Evolutionary conservation across 2,888 invertebrate species (phyloP).

Genomic region (Drosophila emarginata): DNA sequence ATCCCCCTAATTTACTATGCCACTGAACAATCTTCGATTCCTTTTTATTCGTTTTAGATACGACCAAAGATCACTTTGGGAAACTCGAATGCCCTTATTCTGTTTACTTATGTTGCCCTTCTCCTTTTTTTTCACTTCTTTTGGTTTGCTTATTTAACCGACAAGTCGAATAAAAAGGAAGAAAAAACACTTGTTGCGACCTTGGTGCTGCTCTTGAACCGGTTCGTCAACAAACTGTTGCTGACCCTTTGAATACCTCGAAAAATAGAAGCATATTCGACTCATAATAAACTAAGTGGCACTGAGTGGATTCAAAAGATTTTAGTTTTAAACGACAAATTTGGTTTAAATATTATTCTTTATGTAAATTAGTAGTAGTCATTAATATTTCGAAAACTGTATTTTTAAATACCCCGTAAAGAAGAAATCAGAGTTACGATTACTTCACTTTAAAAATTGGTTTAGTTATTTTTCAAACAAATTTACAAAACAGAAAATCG

Average conservation of each 20-base stretch:
- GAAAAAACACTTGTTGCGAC: not conserved
- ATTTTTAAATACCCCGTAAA: too few relatives aligned
- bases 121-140: not conserved
- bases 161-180: not conserved
- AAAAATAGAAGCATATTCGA: not conserved
- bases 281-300: too few relatives aligned
- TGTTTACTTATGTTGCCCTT: not conserved
- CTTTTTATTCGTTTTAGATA: not conserved
- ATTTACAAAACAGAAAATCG: too few relatives aligned
- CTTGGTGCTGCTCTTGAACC: conserved; percentile 3
- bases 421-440: too few relatives aligned
- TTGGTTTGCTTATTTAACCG: not conserved
- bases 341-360: too few relatives aligned
- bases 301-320: too few relatives aligned
- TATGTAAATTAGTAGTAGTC: too few relatives aligned
- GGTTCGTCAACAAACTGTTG: not conserved
- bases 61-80: not conserved
- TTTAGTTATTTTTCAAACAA: too few relatives aligned
- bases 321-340: too few relatives aligned
- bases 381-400: too few relatives aligned
- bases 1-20: not conserved
- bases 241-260: not conserved
- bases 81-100: not conserved
- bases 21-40: not conserved
- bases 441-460: too few relatives aligned